These are phyloP conservation scores for Stichopus chloronotus DNA, from an alignment of 35 echinoderm and acorn worm genomes.

Conservation along the genomic window DNA sequence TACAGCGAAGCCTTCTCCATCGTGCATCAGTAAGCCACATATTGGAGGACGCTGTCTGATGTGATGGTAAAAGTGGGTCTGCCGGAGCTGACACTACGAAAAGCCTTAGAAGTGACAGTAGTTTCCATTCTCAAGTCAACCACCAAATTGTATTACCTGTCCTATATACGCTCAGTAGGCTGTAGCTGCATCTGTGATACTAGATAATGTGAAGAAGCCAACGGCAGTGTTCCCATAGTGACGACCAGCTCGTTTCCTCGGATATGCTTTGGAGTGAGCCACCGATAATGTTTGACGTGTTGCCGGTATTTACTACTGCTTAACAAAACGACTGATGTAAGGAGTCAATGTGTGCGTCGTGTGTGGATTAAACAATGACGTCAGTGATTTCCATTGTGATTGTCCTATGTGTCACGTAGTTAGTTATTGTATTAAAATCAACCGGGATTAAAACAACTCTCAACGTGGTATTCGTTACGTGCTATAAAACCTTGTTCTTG, in stretches of 20 bases:
- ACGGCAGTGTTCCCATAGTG: background rate
- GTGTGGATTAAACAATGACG: background rate
- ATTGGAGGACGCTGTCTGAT: slow-evolving; percentile 19
- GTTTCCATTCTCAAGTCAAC: background rate
- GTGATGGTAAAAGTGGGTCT: slow-evolving; percentile 47
- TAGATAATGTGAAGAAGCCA: background rate
- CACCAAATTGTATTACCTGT: background rate
- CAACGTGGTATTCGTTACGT: background rate
- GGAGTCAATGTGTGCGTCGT: background rate
- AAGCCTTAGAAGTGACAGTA: background rate
- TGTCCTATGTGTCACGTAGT: background rate
- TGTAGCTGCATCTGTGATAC: background rate
- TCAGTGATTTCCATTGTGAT: background rate
- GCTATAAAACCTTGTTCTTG: slow-evolving; percentile 5
- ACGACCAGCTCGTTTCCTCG: background rate
- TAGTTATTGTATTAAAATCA: slow-evolving; percentile 37
- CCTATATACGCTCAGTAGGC: background rate
- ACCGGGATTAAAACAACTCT: slow-evolving; percentile 36
- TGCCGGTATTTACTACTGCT: background rate
- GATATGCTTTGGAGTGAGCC: background rate
- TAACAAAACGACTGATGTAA: slow-evolving; percentile 30
- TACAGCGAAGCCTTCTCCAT: slow-evolving; percentile 49
- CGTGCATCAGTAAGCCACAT: slow-evolving; percentile 47
- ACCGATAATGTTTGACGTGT: background rate
- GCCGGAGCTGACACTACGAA: background rate